A percentile compares a stretch with the other conserved stretches of the same genome.
Evolutionary conservation across 2,113 vertebrate genomes (phyloP).

Genomic region (Otis tarda): DNA sequence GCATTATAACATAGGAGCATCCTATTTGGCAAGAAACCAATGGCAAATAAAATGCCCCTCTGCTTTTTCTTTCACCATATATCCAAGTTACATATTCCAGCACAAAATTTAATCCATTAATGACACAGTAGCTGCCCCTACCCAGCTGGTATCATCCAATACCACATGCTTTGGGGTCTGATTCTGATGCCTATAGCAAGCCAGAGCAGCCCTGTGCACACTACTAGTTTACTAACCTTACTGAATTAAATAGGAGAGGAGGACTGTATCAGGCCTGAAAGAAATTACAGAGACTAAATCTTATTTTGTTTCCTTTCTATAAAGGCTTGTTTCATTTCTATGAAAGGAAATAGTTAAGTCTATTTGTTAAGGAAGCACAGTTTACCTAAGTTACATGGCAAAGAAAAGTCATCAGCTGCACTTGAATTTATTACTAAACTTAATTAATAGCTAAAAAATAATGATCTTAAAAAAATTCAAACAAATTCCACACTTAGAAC

Average conservation of each 20-base stretch:
- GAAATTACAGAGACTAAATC: background rate
- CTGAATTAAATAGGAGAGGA: background rate
- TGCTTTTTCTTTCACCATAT: background rate
- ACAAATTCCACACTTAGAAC: background rate
- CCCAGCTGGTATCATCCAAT: background rate
- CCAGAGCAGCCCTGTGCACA: background rate
- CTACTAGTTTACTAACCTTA: background rate
- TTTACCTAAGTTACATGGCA: background rate
- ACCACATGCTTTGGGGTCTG: background rate
- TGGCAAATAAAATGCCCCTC: background rate
- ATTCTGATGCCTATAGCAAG: background rate
- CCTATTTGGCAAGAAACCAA: background rate
- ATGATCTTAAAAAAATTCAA: background rate
- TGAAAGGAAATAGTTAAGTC: background rate
- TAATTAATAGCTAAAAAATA: background rate
- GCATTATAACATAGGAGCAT: background rate
- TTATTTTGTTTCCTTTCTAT: background rate
- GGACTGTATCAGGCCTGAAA: background rate
- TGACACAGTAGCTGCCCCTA: background rate
- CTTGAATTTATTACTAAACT: background rate
- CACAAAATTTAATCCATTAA: background rate
- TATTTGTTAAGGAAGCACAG: background rate
- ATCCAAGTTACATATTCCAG: background rate
- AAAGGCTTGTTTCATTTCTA: background rate
- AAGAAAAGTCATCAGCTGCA: background rate